Percentiles rank a stretch among this genome's conserved stretches.
Conservation (phyloP, 2,888 invertebrate genomes). For the Agrotis clavis region DNA sequence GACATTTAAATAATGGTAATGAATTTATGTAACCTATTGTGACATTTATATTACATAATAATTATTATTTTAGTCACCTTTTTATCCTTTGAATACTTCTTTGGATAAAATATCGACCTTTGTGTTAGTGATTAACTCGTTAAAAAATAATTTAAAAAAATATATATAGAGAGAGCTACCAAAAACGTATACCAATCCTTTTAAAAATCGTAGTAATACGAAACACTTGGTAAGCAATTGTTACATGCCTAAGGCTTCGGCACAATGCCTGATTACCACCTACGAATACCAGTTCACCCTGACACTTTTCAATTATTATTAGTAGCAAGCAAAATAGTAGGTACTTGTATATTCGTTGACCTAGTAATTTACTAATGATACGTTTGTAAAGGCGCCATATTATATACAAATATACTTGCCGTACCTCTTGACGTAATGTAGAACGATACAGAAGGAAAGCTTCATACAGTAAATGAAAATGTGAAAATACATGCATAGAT, state of each 20-base stretch:
- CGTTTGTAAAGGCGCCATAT: constrained; percentile 9
- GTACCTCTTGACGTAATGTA: background rate
- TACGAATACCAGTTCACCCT: constrained; percentile 16
- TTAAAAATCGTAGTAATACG: background rate
- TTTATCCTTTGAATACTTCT: no score
- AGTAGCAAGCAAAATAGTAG: background rate
- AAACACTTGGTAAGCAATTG: background rate
- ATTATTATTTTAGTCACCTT: no score
- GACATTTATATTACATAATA: no score
- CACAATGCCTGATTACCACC: constrained; percentile 8
- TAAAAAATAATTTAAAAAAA: no score
- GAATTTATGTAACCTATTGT: no score
- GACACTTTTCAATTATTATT: constrained; percentile 21
- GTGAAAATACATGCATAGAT: background rate
- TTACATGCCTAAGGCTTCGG: background rate
- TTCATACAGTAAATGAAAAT: background rate
- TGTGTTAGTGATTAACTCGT: no score
- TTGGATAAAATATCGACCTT: no score
- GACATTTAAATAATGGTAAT: no score
- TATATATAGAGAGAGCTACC: no score
- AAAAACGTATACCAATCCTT: background rate
- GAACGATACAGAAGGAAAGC: background rate
- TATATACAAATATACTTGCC: constrained; percentile 13
- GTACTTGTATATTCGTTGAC: constrained; percentile 15
- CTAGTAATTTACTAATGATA: constrained; percentile 13